Evolutionary conservation across 2,888 invertebrate genomes (phyloP), one percentile per base, ranked within the genome.

Genomic region (Smittia sp.): DNA sequence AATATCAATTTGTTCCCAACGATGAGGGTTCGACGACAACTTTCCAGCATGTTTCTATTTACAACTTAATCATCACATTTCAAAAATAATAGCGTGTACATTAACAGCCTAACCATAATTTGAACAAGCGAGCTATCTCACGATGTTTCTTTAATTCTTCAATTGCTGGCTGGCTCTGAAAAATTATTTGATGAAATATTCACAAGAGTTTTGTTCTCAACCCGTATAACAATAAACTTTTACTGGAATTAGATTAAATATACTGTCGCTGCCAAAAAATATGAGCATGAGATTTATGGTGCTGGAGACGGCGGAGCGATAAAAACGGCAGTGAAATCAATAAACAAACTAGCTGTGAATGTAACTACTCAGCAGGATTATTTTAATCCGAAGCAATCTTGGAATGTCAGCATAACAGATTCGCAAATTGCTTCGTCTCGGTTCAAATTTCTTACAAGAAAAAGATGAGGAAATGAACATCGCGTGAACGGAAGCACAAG

Each of bases 221-320:
- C 58, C 58, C 22, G 46, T 46, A 46, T 38, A 38, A 38, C 52
- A 9, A 52, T 52, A 52, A 52, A 52, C 13, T 52, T 52, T 52
- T 25, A 9, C 20, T 20, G 11, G 20, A 67, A 67, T 68, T 25
- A 68, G 46, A 68, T 68, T 41, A 68, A 46, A 68, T 18, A 39
- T 68, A 25, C 39, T 68, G 68, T 68, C 38, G 41, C 18, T 58
- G 58, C 22, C 11, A 46, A 46, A n/a, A 46, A 46, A n/a, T 46
- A 46, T 46, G 13, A 46, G 32, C 32, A 18, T 58, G 22, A 58
- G 58, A 58, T 58, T 58, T 58, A 58, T 58, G 46, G n/a, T n/a
- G n/a, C 46, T 46, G 11, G 46, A n/a, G 46, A 46, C 15, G n/a
- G 46, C 46, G 11, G 46, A 13, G 46, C 46, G n/a, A 46, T 15